A percentile compares a stretch with the other conserved stretches of the same genome.
Evolutionary conservation across 1,140 invertebrate genomes (phyloP).

Genomic region (Ganaspis sp.): DNA sequence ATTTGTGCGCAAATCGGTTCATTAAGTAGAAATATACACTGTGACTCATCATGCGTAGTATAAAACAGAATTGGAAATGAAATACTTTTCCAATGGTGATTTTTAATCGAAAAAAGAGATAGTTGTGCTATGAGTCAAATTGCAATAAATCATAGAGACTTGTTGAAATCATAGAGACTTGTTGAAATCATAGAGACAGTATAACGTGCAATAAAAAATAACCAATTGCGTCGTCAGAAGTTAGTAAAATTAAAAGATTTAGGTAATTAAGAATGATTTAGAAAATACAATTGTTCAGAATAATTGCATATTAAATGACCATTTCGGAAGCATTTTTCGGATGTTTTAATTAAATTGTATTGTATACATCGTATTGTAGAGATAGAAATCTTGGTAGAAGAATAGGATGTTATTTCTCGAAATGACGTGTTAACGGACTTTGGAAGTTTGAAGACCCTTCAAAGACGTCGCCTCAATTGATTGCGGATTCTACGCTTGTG

Average conservation of each 20-base stretch:
- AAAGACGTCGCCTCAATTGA: slow-evolving; percentile 41
- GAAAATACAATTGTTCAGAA: too few species aligned
- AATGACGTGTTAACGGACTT: not conserved
- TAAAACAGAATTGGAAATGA: not conserved
- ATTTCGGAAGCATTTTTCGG: too few species aligned
- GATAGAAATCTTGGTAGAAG: not conserved
- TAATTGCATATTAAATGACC: too few species aligned
- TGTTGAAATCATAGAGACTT: slow-evolving; percentile 25
- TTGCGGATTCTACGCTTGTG: slow-evolving; percentile 43
- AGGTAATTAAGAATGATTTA: not conserved
- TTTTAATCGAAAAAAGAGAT: not conserved
- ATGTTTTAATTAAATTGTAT: too few species aligned
- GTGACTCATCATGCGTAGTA: too few species aligned
- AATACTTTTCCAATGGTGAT: not conserved
- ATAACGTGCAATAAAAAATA: slow-evolving; percentile 32
- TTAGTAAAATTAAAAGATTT: slow-evolving; percentile 33
- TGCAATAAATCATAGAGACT: slow-evolving; percentile 14
- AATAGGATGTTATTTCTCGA: not conserved
- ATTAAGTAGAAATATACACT: too few species aligned
- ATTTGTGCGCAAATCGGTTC: too few species aligned
- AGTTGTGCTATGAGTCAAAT: slow-evolving; percentile 45
- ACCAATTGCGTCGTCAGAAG: slow-evolving; percentile 38
- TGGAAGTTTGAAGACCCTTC: slow-evolving; percentile 42
- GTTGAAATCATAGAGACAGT: slow-evolving; percentile 32
- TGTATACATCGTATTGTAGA: too few species aligned